Evolutionary conservation across 64 coral and sea anemone species (phyloP).

Genomic region (Astreopora myriophthalma): DNA sequence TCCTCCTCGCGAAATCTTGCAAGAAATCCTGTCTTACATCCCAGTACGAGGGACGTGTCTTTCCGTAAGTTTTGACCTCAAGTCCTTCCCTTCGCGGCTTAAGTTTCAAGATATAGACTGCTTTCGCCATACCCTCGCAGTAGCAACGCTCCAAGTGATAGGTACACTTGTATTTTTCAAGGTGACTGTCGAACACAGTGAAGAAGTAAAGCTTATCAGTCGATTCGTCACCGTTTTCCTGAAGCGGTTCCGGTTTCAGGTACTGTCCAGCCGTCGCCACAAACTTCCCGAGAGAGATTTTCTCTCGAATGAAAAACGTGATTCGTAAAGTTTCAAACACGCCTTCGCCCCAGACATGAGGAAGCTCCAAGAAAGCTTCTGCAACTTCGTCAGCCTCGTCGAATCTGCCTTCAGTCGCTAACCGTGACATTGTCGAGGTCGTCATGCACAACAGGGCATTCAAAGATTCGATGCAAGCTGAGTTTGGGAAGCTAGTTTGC

Average conservation of each 20-base stretch:
- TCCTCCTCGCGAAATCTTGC: constrained; percentile 46
- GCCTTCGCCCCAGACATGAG: constrained; percentile 11
- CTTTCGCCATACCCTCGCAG: constrained; percentile 12
- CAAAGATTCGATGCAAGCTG: neutral
- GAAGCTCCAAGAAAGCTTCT: constrained; percentile 18
- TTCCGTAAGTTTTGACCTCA: constrained; percentile 23
- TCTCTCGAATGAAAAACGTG: constrained; percentile 43
- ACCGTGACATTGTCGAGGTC: neutral
- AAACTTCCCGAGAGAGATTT: constrained; percentile 46
- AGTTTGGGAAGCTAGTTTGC: neutral
- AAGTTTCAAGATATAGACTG: constrained; percentile 31
- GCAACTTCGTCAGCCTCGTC: constrained; percentile 54
- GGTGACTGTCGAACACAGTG: constrained; percentile 14
- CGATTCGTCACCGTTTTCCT: constrained; percentile 26
- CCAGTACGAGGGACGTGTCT: constrained; percentile 54
- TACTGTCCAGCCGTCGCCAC: constrained; percentile 43
- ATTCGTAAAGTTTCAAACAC: constrained; percentile 38
- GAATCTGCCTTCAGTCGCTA: constrained; percentile 26
- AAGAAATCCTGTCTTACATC: constrained; percentile 53
- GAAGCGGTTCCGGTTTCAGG: constrained; percentile 50
- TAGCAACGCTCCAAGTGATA: constrained; percentile 65
- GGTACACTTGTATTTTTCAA: constrained; percentile 24
- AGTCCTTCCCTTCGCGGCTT: neutral
- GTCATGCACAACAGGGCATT: constrained; percentile 19
- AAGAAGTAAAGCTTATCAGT: constrained; percentile 50